A percentile compares a stretch with the other conserved stretches of the same genome.
phyloP scores from a whole-genome alignment of 2,797 vertebrate genomes.

The Falco berigora region DNA sequence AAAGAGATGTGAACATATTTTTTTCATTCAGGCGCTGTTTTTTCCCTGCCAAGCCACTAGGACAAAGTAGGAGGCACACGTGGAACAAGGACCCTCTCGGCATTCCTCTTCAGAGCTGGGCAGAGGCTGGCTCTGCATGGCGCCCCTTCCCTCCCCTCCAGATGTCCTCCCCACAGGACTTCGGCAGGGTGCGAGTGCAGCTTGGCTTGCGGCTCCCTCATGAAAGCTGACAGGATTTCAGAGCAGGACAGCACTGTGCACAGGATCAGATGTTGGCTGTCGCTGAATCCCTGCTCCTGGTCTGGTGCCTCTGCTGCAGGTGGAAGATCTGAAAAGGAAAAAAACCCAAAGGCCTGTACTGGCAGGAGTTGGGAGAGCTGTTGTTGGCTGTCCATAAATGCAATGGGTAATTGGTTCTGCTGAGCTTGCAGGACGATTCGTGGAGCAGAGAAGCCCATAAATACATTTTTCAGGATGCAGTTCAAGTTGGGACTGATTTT shows the following conservation, averaged over 20 bases:
- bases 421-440: background rate
- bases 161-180: background rate
- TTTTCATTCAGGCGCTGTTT: constrained; percentile 41
- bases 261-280: background rate
- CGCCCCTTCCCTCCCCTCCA: background rate
- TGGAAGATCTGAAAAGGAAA: background rate
- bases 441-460: background rate
- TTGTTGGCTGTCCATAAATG: background rate
- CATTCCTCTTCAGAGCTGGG: background rate
- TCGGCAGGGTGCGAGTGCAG: background rate
- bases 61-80: background rate
- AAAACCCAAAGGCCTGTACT: background rate
- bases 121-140: background rate
- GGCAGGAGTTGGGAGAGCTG: background rate
- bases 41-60: background rate
- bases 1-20: constrained; percentile 41
- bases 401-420: background rate
- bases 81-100: background rate
- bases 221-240: accelerated
- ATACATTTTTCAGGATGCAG: background rate
- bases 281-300: background rate
- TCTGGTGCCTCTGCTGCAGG: background rate
- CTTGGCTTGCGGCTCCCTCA: background rate
- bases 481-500: background rate
- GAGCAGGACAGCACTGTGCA: background rate